phyloP scores from a whole-genome alignment of 2,797 vertebrate genomes.

The Paguma larvata region DNA sequence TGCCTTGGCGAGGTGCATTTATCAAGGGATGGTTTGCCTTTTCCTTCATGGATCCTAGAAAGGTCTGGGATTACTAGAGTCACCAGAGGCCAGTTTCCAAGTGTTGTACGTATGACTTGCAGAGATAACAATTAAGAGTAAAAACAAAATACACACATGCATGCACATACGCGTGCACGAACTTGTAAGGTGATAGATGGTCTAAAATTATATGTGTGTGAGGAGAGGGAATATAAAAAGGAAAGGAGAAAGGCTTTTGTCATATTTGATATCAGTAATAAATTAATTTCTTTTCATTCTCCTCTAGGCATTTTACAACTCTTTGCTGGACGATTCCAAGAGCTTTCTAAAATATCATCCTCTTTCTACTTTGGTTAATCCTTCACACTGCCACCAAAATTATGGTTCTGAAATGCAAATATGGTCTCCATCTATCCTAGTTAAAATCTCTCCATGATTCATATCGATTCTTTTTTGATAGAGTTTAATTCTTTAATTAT shows the following conservation, averaged over 20 bases:
- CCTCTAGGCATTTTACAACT: not conserved
- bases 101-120: not conserved
- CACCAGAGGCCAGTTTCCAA: not conserved
- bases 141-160: not conserved
- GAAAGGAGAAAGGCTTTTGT: not conserved
- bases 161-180: not conserved
- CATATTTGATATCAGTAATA: not conserved
- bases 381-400: not conserved
- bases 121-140: not conserved
- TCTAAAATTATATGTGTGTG: not conserved
- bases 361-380: not conserved
- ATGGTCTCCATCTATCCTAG: not conserved
- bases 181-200: not conserved
- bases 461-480: not conserved
- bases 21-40: slow-evolving; percentile 30
- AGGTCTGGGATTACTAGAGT: not conserved
- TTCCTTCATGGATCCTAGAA: not conserved
- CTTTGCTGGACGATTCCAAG: not conserved
- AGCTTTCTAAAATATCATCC: not conserved
- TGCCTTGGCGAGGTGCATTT: not conserved
- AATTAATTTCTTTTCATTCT: not conserved
- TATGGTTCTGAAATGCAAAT: slow-evolving; percentile 50
- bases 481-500: not conserved
- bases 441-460: not conserved
- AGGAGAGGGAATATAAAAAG: not conserved